These are phyloP conservation scores for Drosophila crucigera DNA, from an alignment of 2,888 invertebrate genomes.

Conservation along the genomic window DNA sequence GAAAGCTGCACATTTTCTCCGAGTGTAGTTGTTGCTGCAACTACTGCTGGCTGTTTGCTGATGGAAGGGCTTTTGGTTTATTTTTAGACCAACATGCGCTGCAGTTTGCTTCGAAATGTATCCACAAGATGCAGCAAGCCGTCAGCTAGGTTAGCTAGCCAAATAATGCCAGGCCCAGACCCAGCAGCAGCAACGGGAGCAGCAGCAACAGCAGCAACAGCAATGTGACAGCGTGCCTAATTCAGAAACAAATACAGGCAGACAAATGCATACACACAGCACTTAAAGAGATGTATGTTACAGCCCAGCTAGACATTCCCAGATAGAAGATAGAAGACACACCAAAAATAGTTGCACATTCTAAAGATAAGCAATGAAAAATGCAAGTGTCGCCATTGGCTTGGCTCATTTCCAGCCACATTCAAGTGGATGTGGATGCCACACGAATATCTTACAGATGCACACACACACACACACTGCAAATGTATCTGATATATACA, in stretches of 20 bases:
- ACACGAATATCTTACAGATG: slow-evolving; percentile 41
- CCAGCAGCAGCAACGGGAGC: slow-evolving; percentile 15
- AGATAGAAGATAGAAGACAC: slow-evolving; percentile 43
- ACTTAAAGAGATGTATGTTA: background rate
- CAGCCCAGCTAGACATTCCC: slow-evolving; percentile 38
- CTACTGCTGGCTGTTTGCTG: slow-evolving; percentile 39
- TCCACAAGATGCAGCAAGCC: slow-evolving; percentile 54
- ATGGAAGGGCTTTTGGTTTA: slow-evolving; percentile 75
- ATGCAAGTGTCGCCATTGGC: slow-evolving; percentile 65
- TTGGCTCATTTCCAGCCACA: slow-evolving; percentile 68
- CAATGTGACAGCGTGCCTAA: slow-evolving; percentile 61
- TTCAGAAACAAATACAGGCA: slow-evolving; percentile 51
- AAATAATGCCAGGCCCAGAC: slow-evolving; percentile 39
- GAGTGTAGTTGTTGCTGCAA: slow-evolving; percentile 27
- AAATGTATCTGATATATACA: slow-evolving; percentile 33
- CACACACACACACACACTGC: background rate
- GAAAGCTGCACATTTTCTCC: background rate
- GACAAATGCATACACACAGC: slow-evolving; percentile 9
- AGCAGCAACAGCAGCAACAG: slow-evolving; percentile 18
- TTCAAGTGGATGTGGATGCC: slow-evolving; percentile 31
- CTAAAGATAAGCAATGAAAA: slow-evolving; percentile 55
- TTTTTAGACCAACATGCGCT: slow-evolving; percentile 60
- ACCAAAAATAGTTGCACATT: slow-evolving; percentile 70
- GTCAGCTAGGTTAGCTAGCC: slow-evolving; percentile 23
- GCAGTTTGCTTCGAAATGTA: slow-evolving; percentile 75